Evolutionary conservation across 2,888 invertebrate genomes (phyloP), one percentile per base, ranked within the genome.

Genomic region (Lasioglossum vierecki): DNA sequence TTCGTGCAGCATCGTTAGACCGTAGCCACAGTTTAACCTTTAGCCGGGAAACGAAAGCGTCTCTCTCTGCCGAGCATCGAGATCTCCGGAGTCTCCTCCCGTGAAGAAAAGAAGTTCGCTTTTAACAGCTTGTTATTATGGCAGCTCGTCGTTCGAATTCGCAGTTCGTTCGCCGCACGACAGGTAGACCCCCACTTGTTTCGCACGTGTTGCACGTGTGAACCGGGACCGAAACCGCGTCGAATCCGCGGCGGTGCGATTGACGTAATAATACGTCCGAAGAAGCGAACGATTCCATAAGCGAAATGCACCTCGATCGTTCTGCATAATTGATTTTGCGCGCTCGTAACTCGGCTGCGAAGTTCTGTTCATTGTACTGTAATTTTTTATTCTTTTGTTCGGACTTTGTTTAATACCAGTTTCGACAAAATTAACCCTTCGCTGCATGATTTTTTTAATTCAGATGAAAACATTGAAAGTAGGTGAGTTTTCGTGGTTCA

Each of bases 11-110:
- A 78, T 84, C 76, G 86, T 85, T 76, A 76, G 76, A 76, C 81
- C 66, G 82, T 72, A 72, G 76, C 85, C 76, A 80, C 79, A 63
- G 88, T 82, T 78, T 90, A 85, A 91, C 91, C 90, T 91, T 90
- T 91, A 84, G 79, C 75, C 85, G 60, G 84, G 83, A 88, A 90
- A 88, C 88, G 81, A 83, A 80, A 82, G 79, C 83, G 76, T 84
- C 85, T 83, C 77, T 83, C 85, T 83, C 76, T 82, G 73, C 78
- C 68, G 35, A 22, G 90, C 90, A 79, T 90, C 81, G 84, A 90
- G 79, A 83, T 90, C 89, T 85, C 89, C 76, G 75, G 15, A n/a
- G 39, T 66, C 68, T 41, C 22, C 11, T 39, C 35, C 41, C 68
- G 13, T 9, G 11, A 46, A 18, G 46, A n/a, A 53, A 2, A 35